These are phyloP conservation scores for Delphinapterus leucas DNA, from an alignment of 2,113 vertebrate species.

Conservation along the genomic window DNA sequence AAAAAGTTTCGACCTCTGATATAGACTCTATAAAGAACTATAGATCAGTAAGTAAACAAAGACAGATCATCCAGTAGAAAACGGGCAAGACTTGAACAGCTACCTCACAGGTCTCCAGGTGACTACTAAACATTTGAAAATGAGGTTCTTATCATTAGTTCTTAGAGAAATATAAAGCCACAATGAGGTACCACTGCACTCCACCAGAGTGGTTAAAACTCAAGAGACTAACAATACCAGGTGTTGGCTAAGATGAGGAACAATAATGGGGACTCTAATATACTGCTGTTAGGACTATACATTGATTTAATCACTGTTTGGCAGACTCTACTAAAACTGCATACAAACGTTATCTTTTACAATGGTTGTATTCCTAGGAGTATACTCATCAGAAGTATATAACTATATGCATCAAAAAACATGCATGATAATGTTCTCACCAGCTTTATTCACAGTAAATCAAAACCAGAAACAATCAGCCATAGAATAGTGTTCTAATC, in stretches of 20 bases:
- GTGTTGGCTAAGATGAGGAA: not conserved
- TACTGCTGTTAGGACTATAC: not conserved
- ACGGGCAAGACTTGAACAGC: not conserved
- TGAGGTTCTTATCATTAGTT: not conserved
- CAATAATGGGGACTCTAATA: not conserved
- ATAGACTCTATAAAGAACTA: not conserved
- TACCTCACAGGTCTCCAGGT: not conserved
- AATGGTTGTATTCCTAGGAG: not conserved
- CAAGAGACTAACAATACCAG: not conserved
- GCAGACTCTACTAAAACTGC: not conserved
- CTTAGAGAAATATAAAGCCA: not conserved
- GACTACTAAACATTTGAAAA: not conserved
- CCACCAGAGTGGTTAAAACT: not conserved
- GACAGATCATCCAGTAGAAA: not conserved
- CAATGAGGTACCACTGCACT: not conserved
- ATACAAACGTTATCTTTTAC: not conserved
- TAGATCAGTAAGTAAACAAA: not conserved
- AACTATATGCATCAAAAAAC: not conserved
- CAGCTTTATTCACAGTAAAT: slow-evolving; percentile 2
- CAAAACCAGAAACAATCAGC: not conserved
- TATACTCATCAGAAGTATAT: not conserved
- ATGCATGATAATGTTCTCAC: not conserved
- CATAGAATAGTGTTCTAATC: not conserved
- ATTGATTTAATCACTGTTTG: not conserved
- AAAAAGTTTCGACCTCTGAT: not conserved